Percentiles rank a stretch among this genome's conserved stretches.
phyloP scores from a whole-genome alignment of 1,140 invertebrate genomes.

The Asobara japonica region DNA sequence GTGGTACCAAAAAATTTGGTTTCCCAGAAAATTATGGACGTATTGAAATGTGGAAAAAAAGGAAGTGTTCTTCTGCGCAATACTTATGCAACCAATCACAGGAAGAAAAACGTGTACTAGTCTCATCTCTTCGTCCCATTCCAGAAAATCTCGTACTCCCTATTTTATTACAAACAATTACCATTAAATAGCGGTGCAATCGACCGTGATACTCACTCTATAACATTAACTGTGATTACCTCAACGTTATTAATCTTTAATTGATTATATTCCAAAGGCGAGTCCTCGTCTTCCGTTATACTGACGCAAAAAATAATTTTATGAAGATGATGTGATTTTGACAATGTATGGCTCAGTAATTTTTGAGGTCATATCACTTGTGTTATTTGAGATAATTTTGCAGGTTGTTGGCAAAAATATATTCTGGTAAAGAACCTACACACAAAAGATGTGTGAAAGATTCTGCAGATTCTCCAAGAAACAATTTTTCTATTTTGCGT shows the following conservation, averaged over 20 bases:
- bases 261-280: slow-evolving; percentile 28
- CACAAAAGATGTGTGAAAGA: no score
- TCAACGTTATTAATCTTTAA: slow-evolving; percentile 7
- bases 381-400: no score
- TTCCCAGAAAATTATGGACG: no score
- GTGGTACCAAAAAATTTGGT: no score
- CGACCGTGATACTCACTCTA: slow-evolving; percentile 34
- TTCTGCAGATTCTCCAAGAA: no score
- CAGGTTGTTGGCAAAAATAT: no score
- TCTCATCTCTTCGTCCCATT: neutral
- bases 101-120: slow-evolving; percentile 1
- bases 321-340: no score
- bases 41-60: slow-evolving; percentile 19
- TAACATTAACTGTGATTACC: slow-evolving; percentile 40
- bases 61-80: neutral
- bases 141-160: neutral
- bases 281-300: slow-evolving; percentile 28
- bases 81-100: no score
- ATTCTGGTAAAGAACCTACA: no score
- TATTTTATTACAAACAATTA: neutral
- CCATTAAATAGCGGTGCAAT: slow-evolving; percentile 17
- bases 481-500: no score
- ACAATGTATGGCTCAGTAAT: no score
- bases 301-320: neutral
- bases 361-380: no score